phyloP scores from a whole-genome alignment of 2,797 vertebrate species.

The Heteromormyrus szaboi region DNA sequence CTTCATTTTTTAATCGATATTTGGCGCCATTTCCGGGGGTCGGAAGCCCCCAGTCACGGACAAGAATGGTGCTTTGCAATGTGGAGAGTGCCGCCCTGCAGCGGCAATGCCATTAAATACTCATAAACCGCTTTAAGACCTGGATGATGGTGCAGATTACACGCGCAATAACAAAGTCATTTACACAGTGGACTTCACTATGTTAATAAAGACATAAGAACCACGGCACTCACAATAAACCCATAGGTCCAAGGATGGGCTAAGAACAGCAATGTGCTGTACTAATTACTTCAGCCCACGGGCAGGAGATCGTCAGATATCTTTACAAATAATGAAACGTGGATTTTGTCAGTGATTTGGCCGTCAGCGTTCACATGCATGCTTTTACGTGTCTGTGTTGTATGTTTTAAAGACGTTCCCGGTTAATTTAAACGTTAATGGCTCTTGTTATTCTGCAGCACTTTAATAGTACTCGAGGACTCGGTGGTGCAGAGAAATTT shows the following conservation, averaged over 20 bases:
- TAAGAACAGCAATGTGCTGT: neutral
- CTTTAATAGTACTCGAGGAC: neutral
- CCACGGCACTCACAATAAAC: neutral
- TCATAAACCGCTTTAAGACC: neutral
- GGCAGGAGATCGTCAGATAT: neutral
- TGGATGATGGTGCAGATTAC: neutral
- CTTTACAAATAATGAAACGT: neutral
- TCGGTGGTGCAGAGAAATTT: neutral
- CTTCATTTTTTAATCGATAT: slow-evolving; percentile 12
- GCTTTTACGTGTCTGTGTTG: neutral
- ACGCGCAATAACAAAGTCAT: neutral
- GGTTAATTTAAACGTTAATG: neutral
- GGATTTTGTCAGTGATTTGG: neutral
- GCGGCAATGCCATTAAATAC: neutral
- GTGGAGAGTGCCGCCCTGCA: neutral
- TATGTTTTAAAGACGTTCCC: neutral
- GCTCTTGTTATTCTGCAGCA: neutral
- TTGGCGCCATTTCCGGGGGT: neutral
- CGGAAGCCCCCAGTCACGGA: neutral
- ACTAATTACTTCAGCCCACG: neutral
- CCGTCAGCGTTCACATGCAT: neutral
- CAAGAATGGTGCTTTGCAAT: neutral
- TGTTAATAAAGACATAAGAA: neutral
- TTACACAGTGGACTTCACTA: neutral
- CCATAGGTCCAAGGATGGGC: neutral